phyloP scores from a whole-genome alignment of 23 tunicate species.

The Ciona savignyi region DNA sequence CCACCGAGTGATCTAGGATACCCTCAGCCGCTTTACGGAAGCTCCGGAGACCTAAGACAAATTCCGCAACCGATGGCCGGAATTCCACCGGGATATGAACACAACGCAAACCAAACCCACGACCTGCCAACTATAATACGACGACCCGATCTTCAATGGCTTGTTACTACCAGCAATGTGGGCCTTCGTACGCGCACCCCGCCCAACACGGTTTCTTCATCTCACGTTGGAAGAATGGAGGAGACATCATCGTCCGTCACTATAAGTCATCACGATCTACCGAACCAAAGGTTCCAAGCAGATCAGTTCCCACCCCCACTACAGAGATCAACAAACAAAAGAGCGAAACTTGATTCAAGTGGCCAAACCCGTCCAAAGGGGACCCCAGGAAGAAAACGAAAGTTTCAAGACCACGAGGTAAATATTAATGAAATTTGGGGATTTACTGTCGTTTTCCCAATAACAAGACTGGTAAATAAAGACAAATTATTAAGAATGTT shows the following conservation, averaged over 20 bases:
- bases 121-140: constrained; percentile 30
- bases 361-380: constrained; percentile 68
- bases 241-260: constrained; percentile 16
- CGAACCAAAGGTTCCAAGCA: neutral
- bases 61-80: constrained; percentile 12
- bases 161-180: constrained; percentile 60
- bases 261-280: constrained; percentile 14
- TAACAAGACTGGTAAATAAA: no score
- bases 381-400: constrained; percentile 91
- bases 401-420: constrained; percentile 86
- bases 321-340: neutral
- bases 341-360: neutral
- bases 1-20: constrained; percentile 5
- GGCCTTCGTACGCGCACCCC: constrained; percentile 67
- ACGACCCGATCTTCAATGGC: constrained; percentile 68
- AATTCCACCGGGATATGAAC: neutral
- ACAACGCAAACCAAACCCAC: constrained; percentile 9
- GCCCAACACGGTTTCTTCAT: constrained; percentile 52
- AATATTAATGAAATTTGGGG: no score
- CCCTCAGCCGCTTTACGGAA: constrained; percentile 38
- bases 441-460: no score
- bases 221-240: constrained; percentile 15
- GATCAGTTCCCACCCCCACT: neutral
- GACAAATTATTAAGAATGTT: no score
- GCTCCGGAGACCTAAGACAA: constrained; percentile 28